These are phyloP conservation scores for Ficedula albicollis DNA, from an alignment of 2,797 vertebrate species.

Conservation along the genomic window DNA sequence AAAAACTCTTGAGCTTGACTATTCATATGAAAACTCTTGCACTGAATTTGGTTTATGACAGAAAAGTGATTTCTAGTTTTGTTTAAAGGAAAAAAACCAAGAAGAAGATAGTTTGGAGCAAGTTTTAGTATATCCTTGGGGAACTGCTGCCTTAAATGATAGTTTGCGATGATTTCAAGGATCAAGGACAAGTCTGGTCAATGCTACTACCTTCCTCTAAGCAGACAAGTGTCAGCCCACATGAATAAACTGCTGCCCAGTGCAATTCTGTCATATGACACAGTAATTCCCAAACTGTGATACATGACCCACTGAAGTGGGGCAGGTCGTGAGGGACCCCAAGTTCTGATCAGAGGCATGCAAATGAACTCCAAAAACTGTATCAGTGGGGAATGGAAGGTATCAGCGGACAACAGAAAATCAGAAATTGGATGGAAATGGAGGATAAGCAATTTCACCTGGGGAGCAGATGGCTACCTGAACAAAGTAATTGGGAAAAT, in stretches of 20 bases:
- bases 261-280: neutral
- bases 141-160: neutral
- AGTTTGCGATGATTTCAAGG: neutral
- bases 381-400: neutral
- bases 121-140: neutral
- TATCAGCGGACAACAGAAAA: neutral
- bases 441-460: neutral
- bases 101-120: neutral
- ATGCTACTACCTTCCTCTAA: neutral
- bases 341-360: neutral
- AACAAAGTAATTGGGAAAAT: neutral
- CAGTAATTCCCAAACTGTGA: neutral
- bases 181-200: neutral
- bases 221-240: neutral
- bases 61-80: constrained; percentile 31
- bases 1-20: constrained; percentile 36
- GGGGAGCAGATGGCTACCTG: neutral
- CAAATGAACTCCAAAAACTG: neutral
- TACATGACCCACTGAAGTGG: neutral
- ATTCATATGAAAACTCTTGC: constrained; percentile 38
- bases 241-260: neutral
- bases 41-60: constrained; percentile 47
- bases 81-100: neutral
- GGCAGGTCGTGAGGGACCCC: neutral
- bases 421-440: neutral